Conservation (phyloP, 2,113 vertebrate species). For the Clinocottus analis region DNA sequence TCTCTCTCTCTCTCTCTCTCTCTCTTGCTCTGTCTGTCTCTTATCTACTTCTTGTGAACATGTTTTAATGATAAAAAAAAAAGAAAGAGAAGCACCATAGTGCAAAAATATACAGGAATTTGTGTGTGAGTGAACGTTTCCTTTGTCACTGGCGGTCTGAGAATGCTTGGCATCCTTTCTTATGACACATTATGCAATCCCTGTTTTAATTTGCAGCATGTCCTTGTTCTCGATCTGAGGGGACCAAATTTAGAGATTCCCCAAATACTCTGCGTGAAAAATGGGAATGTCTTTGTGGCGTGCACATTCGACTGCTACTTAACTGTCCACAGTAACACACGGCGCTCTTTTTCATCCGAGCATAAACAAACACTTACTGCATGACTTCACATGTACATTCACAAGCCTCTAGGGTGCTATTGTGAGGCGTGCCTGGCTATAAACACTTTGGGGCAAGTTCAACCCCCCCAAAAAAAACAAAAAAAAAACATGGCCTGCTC, state of each 20-base stretch:
- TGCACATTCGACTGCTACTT: slow-evolving; percentile 53
- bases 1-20: too few species aligned
- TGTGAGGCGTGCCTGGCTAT: slow-evolving; percentile 86
- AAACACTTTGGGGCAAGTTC: slow-evolving; percentile 84
- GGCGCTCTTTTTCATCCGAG: slow-evolving; percentile 55
- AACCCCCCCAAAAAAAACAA: too few species aligned
- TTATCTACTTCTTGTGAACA: slow-evolving; percentile 15
- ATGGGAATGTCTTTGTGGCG: slow-evolving; percentile 33
- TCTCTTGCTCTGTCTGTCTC: slow-evolving; percentile 13
- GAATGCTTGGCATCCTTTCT: slow-evolving; percentile 23
- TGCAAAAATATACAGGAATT: slow-evolving; percentile 59
- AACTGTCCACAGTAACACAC: slow-evolving; percentile 52
- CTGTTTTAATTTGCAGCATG: slow-evolving; percentile 5
- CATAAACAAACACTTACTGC: slow-evolving; percentile 77
- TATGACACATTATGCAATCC: not conserved
- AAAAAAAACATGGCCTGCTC: slow-evolving; percentile 68
- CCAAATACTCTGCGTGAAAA: slow-evolving; percentile 42
- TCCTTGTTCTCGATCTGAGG: not conserved
- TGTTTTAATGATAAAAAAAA: slow-evolving; percentile 11
- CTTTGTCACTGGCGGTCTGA: slow-evolving; percentile 40
- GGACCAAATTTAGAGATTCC: not conserved
- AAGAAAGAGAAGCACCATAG: slow-evolving; percentile 54
- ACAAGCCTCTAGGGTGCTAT: slow-evolving; percentile 86
- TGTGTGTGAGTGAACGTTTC: slow-evolving; percentile 23
- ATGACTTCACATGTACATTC: slow-evolving; percentile 88